Percentiles rank a stretch among this genome's conserved stretches.
Conservation (phyloP, 1,140 invertebrate genomes). For the Choristoneura fumiferana region DNA sequence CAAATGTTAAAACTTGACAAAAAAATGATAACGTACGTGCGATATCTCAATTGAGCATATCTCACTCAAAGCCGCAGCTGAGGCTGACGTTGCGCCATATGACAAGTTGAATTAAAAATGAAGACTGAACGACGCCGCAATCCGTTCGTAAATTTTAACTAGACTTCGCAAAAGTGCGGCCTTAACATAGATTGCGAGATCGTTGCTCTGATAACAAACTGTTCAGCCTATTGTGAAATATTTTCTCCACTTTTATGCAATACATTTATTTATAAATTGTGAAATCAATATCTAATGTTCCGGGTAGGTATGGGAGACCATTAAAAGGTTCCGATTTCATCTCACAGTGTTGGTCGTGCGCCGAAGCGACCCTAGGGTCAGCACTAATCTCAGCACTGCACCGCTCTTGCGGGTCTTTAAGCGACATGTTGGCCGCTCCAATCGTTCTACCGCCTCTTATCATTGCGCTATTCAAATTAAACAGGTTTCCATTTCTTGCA, state of each 20-base stretch:
- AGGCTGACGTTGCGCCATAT: constrained; percentile 1
- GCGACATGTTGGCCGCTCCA: constrained; percentile 1
- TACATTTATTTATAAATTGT: not conserved
- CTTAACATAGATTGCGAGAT: constrained; percentile 18
- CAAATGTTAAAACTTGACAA: not conserved
- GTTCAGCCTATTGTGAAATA: constrained; percentile 6
- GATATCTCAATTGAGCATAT: not conserved
- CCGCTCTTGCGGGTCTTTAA: constrained; percentile 19
- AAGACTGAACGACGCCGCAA: not conserved
- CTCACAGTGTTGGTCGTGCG: constrained; percentile 19
- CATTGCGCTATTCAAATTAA: constrained; percentile 17
- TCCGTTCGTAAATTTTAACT: constrained; percentile 7
- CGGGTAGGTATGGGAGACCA: constrained; percentile 20
- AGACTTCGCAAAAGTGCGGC: constrained; percentile 10
- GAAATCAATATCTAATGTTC: constrained; percentile 23
- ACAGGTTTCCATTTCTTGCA: constrained; percentile 22
- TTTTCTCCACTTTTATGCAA: constrained; percentile 11
- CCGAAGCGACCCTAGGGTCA: constrained; percentile 22
- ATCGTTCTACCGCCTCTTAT: not conserved
- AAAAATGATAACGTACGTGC: not conserved
- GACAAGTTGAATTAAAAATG: constrained; percentile 5
- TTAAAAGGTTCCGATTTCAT: constrained; percentile 23
- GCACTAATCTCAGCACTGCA: constrained; percentile 20
- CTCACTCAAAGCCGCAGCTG: not conserved
- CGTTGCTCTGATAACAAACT: constrained; percentile 4